These are phyloP conservation scores for Gisinianus flammeolus DNA, from an alignment of 2,888 invertebrate species.

Conservation along the genomic window DNA sequence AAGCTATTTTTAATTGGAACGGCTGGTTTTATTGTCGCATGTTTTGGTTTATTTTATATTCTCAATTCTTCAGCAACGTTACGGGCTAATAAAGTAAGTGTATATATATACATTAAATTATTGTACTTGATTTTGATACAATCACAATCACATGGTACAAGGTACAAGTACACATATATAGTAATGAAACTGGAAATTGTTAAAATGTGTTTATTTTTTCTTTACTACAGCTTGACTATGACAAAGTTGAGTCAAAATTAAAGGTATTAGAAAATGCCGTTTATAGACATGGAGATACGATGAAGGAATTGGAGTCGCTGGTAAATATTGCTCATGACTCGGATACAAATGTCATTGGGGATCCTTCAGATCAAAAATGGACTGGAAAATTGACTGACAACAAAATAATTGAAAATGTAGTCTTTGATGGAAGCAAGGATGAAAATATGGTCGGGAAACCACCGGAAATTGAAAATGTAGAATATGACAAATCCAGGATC, in stretches of 20 bases:
- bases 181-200: not conserved
- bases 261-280: conserved; percentile 35
- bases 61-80: conserved; percentile 48
- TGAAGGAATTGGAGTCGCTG: conserved; percentile 32
- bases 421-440: conserved; percentile 1
- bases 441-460: conserved; percentile 7
- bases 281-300: conserved; percentile 19
- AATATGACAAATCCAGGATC: conserved; percentile 6
- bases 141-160: too few relatives aligned
- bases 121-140: not conserved
- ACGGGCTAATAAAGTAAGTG: conserved; percentile 43
- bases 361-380: not conserved
- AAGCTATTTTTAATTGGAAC: conserved; percentile 57
- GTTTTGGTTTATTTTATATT: conserved; percentile 56
- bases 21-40: conserved; percentile 53
- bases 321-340: conserved; percentile 30
- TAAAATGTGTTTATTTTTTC: conserved; percentile 1
- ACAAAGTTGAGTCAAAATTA: conserved; percentile 36
- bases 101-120: not conserved
- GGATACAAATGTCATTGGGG: not conserved
- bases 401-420: not conserved
- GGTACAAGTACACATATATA: not conserved
- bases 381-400: not conserved
- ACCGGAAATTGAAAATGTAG: conserved; percentile 6
- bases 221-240: conserved; percentile 14